Evolutionary conservation across 2,888 invertebrate species (phyloP), one percentile per base, ranked within the genome.

Genomic region (Electrophaes corylata): DNA sequence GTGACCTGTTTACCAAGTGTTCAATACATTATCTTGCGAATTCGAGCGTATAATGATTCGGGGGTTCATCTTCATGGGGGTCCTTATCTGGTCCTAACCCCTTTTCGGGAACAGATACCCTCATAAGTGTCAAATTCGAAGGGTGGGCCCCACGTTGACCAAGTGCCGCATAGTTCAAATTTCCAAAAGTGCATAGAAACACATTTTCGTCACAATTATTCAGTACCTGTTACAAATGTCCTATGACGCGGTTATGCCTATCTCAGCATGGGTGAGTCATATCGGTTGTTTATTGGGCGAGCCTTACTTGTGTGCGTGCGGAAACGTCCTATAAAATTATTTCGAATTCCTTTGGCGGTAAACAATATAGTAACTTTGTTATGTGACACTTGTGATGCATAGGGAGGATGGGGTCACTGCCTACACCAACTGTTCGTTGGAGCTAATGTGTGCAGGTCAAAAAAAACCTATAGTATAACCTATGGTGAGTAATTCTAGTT

Each of bases 121-220:
- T 91, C 86, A 81, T 88, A 90, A 90, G 84, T 91, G 91, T 87
- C 88, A 90, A 81, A 85, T 82, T 79, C 76, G 71, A 76, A 75
- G 89, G 91, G 88, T 88, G 90, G 90, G 87, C 92, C 58, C 91
- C 91, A 91, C 90, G 91, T 91, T 89, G 89, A 71, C 79, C 76
- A 72, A 48, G 60, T 55, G 55, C 77, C 70, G 76, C 75, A 70
- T 65, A 72, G 57, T 62, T 66, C 64, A 66, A 71, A 69, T 59
- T 51, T 53, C 37, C 62, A 56, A 63, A 64, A 67, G 65, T 70
- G 62, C 58, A 65, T 60, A 59, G 59, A 68, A 54, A 62, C 63
- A 49, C 52, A 62, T 65, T 12, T 57, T 59, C 57, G 50, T 67
- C 62, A 67, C 67, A 67, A 70, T 55, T 72, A 73, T 72, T 70